Evolutionary conservation across 2,888 invertebrate genomes (phyloP).

Genomic region (Periphyllus acericola): DNA sequence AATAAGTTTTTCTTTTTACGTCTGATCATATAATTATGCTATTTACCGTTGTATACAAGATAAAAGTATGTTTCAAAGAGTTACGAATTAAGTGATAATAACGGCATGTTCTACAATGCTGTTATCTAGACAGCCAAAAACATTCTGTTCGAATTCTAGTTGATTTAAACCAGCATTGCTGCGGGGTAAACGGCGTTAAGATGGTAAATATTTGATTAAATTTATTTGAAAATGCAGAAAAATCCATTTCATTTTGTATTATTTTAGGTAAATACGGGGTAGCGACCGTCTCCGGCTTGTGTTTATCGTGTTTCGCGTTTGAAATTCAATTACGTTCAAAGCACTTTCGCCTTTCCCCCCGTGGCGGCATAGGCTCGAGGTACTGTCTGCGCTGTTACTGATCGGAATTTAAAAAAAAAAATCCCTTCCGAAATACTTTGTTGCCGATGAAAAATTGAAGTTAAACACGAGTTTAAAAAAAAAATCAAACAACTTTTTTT

Average conservation of each 20-base stretch:
- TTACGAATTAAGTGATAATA: background rate
- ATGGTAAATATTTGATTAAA: background rate
- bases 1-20: background rate
- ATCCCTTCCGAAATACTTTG: background rate
- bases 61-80: background rate
- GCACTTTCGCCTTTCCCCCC: background rate
- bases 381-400: background rate
- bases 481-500: background rate
- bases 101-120: background rate
- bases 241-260: slow-evolving; percentile 9
- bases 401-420: slow-evolving; percentile 21
- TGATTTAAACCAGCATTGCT: no score
- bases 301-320: background rate
- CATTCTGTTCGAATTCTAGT: no score
- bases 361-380: no score
- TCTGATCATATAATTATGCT: background rate
- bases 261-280: slow-evolving; percentile 12
- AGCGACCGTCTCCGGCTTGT: background rate
- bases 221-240: background rate
- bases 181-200: background rate
- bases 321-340: slow-evolving; percentile 31
- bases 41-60: background rate
- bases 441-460: background rate
- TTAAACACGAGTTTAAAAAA: background rate
- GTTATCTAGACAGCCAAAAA: background rate